These are phyloP conservation scores for Lutraria lutraria DNA, from an alignment of 2,888 invertebrate species.

Conservation along the genomic window DNA sequence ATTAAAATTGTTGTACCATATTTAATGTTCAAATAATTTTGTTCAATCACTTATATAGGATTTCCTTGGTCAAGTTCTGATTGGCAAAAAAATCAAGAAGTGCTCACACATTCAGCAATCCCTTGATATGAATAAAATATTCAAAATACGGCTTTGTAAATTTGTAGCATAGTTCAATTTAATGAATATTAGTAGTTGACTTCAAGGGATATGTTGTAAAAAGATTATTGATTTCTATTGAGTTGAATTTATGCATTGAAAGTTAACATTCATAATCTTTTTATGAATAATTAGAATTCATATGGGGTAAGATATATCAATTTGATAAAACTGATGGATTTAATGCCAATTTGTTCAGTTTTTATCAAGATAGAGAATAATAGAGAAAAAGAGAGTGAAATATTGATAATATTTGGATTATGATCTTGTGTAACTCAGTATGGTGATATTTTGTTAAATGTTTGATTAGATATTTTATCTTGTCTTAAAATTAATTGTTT, in stretches of 20 bases:
- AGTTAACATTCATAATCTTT: not conserved
- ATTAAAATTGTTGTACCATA: not conserved
- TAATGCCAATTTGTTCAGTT: slow-evolving; percentile 10
- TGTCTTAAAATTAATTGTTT: no score
- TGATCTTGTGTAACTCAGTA: not conserved
- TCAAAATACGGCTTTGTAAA: not conserved
- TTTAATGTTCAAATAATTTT: not conserved
- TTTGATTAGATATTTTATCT: not conserved
- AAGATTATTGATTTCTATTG: not conserved
- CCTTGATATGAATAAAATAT: not conserved
- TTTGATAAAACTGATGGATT: not conserved
- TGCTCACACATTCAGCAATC: not conserved
- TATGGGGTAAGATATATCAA: not conserved
- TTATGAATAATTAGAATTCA: not conserved
- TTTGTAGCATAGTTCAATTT: slow-evolving; percentile 4
- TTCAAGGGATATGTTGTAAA: not conserved
- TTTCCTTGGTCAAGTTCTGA: not conserved
- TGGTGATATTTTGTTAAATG: not conserved
- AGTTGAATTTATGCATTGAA: not conserved
- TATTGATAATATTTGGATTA: not conserved
- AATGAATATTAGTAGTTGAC: not conserved
- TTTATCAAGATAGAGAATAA: not conserved
- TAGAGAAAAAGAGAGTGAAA: not conserved
- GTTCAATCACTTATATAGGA: not conserved
- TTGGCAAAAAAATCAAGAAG: not conserved